A percentile compares a stretch with the other conserved stretches of the same genome.
Conservation (phyloP, 2,113 vertebrate species). For the Ophthalmolycus amberensis region DNA sequence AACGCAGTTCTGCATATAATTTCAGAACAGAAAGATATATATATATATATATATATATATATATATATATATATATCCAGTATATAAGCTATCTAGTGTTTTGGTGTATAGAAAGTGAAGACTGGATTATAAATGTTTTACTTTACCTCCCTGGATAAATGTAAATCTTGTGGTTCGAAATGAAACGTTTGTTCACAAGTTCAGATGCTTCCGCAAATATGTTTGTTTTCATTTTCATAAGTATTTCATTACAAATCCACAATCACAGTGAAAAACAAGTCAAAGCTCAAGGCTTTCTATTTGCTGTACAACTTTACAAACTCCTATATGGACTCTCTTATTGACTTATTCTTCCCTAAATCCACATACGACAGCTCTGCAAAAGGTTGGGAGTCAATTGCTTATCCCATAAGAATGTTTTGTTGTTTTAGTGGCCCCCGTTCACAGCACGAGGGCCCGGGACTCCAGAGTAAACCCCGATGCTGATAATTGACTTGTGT, state of each 20-base stretch:
- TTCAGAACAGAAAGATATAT: neutral
- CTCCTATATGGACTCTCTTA: slow-evolving; percentile 49
- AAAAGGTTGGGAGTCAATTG: slow-evolving; percentile 74
- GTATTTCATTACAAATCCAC: neutral
- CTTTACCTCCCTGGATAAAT: neutral
- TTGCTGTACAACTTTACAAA: slow-evolving; percentile 46
- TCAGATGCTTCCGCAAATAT: neutral
- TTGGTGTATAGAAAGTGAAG: neutral
- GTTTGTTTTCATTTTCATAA: neutral
- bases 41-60: neutral
- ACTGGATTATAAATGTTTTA: neutral
- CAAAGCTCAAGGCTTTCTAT: neutral
- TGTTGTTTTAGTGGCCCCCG: slow-evolving; percentile 66
- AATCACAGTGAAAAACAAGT: neutral
- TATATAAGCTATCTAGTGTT: neutral
- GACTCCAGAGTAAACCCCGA: slow-evolving; percentile 69
- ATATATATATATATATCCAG: neutral
- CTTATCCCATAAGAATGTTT: slow-evolving; percentile 66
- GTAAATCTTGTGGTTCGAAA: neutral
- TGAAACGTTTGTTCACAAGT: neutral
- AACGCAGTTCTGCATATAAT: neutral
- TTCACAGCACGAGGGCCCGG: slow-evolving; percentile 65
- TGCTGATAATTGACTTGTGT: slow-evolving; percentile 81
- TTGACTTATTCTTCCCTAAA: slow-evolving; percentile 46
- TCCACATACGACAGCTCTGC: slow-evolving; percentile 41